Evolutionary conservation across 2,113 vertebrate species (phyloP).

Genomic region (Bungarus multicinctus): DNA sequence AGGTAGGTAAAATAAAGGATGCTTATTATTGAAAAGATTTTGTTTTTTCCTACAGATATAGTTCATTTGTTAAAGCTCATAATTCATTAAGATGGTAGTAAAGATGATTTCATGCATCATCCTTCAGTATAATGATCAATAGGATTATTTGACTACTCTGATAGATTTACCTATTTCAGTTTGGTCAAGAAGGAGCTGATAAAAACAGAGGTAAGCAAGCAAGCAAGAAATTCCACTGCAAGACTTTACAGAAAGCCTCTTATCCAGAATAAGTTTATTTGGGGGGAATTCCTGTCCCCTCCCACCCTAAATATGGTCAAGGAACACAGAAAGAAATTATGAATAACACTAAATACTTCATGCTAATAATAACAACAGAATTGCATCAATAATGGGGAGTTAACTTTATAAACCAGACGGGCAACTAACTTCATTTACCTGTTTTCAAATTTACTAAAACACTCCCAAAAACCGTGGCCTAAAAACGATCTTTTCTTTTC

Average conservation of each 20-base stretch:
- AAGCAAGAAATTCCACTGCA: not conserved
- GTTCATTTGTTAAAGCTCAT: not conserved
- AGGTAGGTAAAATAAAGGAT: not conserved
- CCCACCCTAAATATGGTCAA: not conserved
- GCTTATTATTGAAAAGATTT: not conserved
- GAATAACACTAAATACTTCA: not conserved
- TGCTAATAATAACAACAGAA: not conserved
- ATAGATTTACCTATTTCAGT: not conserved
- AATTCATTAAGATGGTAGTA: not conserved
- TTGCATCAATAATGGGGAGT: not conserved
- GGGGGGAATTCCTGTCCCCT: not conserved
- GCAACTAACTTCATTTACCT: not conserved
- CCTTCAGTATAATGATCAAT: not conserved
- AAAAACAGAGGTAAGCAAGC: not conserved
- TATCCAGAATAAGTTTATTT: not conserved
- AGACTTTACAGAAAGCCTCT: not conserved
- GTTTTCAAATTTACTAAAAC: not conserved
- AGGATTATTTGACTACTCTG: not conserved
- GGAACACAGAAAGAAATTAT: not conserved
- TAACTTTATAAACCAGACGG: not conserved
- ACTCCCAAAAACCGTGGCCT: not conserved
- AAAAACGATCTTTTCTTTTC: not conserved
- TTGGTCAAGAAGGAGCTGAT: not conserved
- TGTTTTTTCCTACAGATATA: not conserved
- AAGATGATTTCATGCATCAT: not conserved